phyloP scores from a whole-genome alignment of 2,113 vertebrate species.

The Phylloscopus trochilus region DNA sequence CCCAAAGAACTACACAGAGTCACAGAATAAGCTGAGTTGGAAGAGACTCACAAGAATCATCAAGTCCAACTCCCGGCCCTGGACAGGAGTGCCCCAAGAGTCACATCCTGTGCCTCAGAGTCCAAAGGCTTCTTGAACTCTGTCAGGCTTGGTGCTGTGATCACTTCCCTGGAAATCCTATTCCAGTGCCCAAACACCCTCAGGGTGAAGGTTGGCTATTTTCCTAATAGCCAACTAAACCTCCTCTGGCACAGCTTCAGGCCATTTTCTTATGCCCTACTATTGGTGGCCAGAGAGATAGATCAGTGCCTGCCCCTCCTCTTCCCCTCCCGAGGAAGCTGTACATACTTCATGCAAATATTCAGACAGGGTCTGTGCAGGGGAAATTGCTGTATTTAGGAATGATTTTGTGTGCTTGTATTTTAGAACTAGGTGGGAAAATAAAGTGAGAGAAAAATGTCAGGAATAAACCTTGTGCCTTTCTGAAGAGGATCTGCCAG shows the following conservation, averaged over 20 bases:
- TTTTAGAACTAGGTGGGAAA: not conserved
- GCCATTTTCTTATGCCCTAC: not conserved
- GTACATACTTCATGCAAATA: not conserved
- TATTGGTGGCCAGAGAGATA: too few relatives aligned
- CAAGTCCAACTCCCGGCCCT: not conserved
- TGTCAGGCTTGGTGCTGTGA: not conserved
- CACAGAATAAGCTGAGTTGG: not conserved
- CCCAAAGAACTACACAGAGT: too few relatives aligned
- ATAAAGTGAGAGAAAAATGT: not conserved
- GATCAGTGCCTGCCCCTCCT: not conserved
- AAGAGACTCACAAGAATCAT: not conserved
- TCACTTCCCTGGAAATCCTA: not conserved
- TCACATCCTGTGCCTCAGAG: not conserved
- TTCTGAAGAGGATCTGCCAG: not conserved
- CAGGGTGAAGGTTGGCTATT: not conserved
- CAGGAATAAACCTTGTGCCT: not conserved
- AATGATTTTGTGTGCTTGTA: not conserved
- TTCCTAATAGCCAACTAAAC: not conserved
- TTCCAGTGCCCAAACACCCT: not conserved
- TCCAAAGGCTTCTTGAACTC: not conserved
- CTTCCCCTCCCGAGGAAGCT: not conserved
- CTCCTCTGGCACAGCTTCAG: not conserved
- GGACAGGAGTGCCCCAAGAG: not conserved
- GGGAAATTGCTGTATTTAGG: not conserved
- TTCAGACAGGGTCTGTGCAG: fast-evolving